phyloP scores from a whole-genome alignment of 1,140 invertebrate genomes.

The Cydia splendana region DNA sequence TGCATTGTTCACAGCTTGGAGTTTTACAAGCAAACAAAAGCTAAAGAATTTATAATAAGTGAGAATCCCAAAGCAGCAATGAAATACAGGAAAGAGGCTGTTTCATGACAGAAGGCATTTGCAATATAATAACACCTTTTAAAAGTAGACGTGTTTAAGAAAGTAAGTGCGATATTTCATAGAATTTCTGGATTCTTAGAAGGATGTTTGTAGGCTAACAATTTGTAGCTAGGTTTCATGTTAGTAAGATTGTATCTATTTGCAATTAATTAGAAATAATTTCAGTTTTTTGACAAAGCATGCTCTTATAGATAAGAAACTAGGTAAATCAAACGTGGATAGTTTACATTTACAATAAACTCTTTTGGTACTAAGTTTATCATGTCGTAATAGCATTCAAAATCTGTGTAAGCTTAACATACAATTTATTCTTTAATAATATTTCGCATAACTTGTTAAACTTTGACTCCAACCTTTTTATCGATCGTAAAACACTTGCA shows the following conservation, averaged over 20 bases:
- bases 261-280: no score
- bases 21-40: background rate
- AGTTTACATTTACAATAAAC: background rate
- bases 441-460: background rate
- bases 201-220: background rate
- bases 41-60: background rate
- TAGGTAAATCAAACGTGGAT: no score
- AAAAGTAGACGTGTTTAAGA: background rate
- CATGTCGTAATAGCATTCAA: background rate
- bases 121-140: background rate
- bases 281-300: no score
- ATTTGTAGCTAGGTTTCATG: background rate
- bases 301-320: no score
- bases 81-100: no score
- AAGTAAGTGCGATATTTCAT: no score
- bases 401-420: background rate
- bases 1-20: background rate
- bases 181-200: no score
- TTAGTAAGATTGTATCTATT: background rate
- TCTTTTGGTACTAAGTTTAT: background rate
- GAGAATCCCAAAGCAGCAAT: background rate
- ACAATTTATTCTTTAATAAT: background rate
- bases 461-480: background rate
- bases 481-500: background rate
- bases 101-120: no score